Base-by-base conservation (phyloP, 2,888 invertebrate species). In the Aethes cnicana region DNA sequence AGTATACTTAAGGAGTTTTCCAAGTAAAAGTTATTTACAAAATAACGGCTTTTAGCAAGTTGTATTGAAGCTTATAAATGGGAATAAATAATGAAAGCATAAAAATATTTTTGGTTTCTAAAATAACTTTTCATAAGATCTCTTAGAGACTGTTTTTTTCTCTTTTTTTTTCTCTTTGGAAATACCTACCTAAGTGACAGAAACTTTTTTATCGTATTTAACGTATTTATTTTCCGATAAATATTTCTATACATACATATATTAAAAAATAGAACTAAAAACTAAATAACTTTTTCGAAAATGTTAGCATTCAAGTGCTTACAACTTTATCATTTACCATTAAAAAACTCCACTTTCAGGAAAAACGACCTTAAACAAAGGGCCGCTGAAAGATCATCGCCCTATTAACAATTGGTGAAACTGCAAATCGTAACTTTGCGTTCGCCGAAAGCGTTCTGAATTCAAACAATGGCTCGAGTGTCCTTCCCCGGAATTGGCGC, bases 381-480 rank as follows among this genome's bases (percentile, higher is more conserved):
- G 23, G 14, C 5, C 3, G 5, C 28, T 18, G 36, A 44, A 50
- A 14, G 18, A 23, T 17, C 17, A 44, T 36, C 17, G 23, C 36
- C 17, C 23, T 20, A 18, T 9, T 23, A 30, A 35, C 43, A 43
- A 44, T 37, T 50, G 12, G 30, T 11, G n/a, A 28, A 50, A 50
- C 36, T 36, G 50, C 25, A 37, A 50, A 50, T 37, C 36, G 36
- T 50, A 50, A 50, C 36, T 61, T 56, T 56, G 58, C 54, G 59
- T 87, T 85, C 86, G 68, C 75, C 81, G 87, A 87, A 88, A 83
- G 75, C 77, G 76, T 84, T 83, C 82, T 77, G 77, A 82, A 82
- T 81, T 81, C 82, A 84, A 87, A 87, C 88, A 87, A 84, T 74
- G 73, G 81, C 74, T 87, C 86, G 81, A 72, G 78, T 87, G 84